Evolutionary conservation across 2,888 invertebrate genomes (phyloP).

Genomic region (Prosapia bicincta): DNA sequence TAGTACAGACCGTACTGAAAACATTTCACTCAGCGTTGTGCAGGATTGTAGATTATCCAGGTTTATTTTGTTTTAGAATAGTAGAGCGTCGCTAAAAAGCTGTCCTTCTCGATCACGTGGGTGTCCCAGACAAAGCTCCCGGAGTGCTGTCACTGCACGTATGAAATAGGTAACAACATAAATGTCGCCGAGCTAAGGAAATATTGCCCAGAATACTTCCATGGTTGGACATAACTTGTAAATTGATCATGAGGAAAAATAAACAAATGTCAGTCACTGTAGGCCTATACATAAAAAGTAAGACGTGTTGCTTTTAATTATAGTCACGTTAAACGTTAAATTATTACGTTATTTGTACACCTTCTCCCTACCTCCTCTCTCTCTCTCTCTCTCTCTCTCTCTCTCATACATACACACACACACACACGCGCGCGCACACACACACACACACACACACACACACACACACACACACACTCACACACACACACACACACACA

Average conservation of each 20-base stretch:
- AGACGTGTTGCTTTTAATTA: too few species aligned
- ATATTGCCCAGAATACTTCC: background rate
- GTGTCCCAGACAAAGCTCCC: background rate
- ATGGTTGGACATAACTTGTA: background rate
- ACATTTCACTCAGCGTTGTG: background rate
- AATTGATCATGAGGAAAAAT: background rate
- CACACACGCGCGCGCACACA: too few species aligned
- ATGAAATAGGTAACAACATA: background rate
- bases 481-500: too few species aligned
- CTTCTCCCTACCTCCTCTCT: too few species aligned
- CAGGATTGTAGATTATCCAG: background rate
- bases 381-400: too few species aligned
- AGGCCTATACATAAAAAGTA: too few species aligned
- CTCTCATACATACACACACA: too few species aligned
- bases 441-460: too few species aligned
- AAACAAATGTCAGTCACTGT: too few species aligned
- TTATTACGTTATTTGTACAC: too few species aligned
- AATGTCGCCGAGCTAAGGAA: background rate
- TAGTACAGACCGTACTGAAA: background rate
- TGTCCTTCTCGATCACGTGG: background rate
- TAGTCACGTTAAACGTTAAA: too few species aligned
- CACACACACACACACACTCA: too few species aligned
- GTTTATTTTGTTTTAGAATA: background rate
- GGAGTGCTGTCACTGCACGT: background rate
- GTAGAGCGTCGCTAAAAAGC: background rate